Percentiles rank a stretch among this genome's conserved stretches.
Evolutionary conservation across 2,888 invertebrate species (phyloP).

Genomic region (Xanthostigma xanthostigma): DNA sequence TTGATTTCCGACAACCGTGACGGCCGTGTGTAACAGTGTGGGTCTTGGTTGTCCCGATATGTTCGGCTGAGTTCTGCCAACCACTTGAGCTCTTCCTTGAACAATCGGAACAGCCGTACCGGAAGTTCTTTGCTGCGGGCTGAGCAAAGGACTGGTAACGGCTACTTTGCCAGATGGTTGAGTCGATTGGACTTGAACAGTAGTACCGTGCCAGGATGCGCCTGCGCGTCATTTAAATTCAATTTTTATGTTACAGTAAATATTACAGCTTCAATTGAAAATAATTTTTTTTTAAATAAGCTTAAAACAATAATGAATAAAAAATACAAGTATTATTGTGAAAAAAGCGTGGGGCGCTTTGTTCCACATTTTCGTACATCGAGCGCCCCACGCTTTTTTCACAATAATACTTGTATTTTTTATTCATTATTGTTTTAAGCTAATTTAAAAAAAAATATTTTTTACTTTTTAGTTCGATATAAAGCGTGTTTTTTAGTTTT

Average conservation of each 20-base stretch:
- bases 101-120: slow-evolving; percentile 6
- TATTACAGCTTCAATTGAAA: too few relatives aligned
- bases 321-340: too few relatives aligned
- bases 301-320: too few relatives aligned
- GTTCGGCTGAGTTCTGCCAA: slow-evolving; percentile 21
- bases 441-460: too few relatives aligned
- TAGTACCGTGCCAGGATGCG: not conserved
- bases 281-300: too few relatives aligned
- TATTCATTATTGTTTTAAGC: too few relatives aligned
- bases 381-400: too few relatives aligned
- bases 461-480: too few relatives aligned
- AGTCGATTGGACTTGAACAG: slow-evolving; percentile 7
- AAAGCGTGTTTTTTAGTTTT: too few relatives aligned
- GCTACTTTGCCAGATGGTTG: slow-evolving; percentile 16
- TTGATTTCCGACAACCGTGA: slow-evolving; percentile 23
- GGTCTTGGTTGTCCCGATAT: slow-evolving; percentile 22
- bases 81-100: slow-evolving; percentile 11
- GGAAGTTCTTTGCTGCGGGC: slow-evolving; percentile 6
- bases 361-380: too few relatives aligned
- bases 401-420: too few relatives aligned
- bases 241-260: not conserved
- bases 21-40: slow-evolving; percentile 27
- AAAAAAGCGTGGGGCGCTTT: too few relatives aligned
- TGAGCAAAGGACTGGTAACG: slow-evolving; percentile 19
- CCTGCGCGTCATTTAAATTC: not conserved